A percentile compares a stretch with the other conserved stretches of the same genome.
Evolutionary conservation across 2,888 invertebrate species (phyloP).

Genomic region (Hecatera dysodea): DNA sequence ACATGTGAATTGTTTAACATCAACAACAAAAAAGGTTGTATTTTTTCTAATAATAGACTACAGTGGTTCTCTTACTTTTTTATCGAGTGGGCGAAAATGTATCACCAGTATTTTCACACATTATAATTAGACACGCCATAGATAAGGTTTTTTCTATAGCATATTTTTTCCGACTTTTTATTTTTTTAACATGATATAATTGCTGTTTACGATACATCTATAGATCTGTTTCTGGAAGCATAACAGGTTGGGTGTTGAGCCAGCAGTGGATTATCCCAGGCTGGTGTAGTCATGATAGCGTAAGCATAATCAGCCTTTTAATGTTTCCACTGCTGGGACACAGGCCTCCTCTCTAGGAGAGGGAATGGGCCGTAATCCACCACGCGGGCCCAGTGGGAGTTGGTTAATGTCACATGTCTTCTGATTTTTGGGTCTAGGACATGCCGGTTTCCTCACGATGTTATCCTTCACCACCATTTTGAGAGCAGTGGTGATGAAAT

Average conservation of each 20-base stretch:
- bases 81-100: slow-evolving; percentile 33
- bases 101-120: slow-evolving; percentile 43
- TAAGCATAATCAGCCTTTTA: too few relatives aligned
- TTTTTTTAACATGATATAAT: too few relatives aligned
- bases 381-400: too few relatives aligned
- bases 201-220: not conserved
- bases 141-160: slow-evolving; percentile 34
- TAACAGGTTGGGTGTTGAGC: not conserved
- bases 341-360: too few relatives aligned
- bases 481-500: too few relatives aligned
- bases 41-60: slow-evolving; percentile 4
- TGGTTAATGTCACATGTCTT: too few relatives aligned
- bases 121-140: slow-evolving; percentile 21
- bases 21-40: slow-evolving; percentile 11
- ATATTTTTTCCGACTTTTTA: slow-evolving; percentile 2
- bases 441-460: too few relatives aligned
- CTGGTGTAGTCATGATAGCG: not conserved
- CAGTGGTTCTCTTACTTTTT: slow-evolving; percentile 23
- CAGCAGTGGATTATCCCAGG: not conserved
- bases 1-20: too few relatives aligned
- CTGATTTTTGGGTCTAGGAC: too few relatives aligned
- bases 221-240: not conserved
- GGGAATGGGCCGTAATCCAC: too few relatives aligned
- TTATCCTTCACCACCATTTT: too few relatives aligned
- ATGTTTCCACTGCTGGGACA: too few relatives aligned